Conservation (phyloP, 2,888 invertebrate genomes). For the Sinopyrophorus schimmeli region DNA sequence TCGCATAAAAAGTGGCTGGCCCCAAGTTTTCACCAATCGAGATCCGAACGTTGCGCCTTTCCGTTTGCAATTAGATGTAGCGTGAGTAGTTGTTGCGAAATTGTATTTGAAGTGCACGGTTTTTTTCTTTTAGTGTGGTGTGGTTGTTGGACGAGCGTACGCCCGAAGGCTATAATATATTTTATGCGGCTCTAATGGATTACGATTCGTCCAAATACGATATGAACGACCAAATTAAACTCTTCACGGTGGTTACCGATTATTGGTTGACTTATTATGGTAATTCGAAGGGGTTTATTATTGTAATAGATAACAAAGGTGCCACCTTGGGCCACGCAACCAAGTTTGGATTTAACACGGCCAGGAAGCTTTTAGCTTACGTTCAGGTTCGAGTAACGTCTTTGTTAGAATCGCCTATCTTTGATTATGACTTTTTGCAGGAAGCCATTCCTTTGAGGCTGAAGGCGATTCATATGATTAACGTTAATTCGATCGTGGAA, state of each 20-base stretch:
- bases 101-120: neutral
- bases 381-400: constrained; percentile 5
- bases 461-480: constrained; percentile 10
- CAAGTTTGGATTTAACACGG: constrained; percentile 4
- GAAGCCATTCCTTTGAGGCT: constrained; percentile 13
- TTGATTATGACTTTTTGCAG: constrained; percentile 3
- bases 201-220: constrained; percentile 5
- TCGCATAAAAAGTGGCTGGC: constrained; percentile 8
- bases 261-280: neutral
- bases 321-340: constrained; percentile 13
- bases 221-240: constrained; percentile 7
- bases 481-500: constrained; percentile 6
- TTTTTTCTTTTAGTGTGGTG: neutral
- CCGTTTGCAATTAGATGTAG: constrained; percentile 1
- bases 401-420: neutral
- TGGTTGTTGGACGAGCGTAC: constrained; percentile 6
- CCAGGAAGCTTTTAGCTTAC: constrained; percentile 10
- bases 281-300: constrained; percentile 8
- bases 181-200: constrained; percentile 6
- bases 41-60: constrained; percentile 7
- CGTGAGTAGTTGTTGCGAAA: constrained; percentile 10
- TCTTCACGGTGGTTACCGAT: constrained; percentile 3
- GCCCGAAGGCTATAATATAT: constrained; percentile 5
- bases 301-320: constrained; percentile 11
- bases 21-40: constrained; percentile 14